Percentiles rank a stretch among this genome's conserved stretches.
phyloP scores from a whole-genome alignment of 2,888 invertebrate species.

The Prostheceraeus crozeri region DNA sequence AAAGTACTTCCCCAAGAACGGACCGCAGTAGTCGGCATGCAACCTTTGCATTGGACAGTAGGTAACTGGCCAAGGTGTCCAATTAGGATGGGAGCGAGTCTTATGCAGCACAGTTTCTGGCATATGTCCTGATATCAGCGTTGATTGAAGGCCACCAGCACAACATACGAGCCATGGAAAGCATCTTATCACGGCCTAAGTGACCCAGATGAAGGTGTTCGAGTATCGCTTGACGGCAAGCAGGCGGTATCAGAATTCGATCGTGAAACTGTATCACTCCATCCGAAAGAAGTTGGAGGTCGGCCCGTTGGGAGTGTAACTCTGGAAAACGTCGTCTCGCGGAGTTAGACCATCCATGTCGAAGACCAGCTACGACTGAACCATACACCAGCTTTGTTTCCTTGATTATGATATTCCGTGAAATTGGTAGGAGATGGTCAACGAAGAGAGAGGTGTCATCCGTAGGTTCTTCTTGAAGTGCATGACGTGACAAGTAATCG shows the following conservation, averaged over 20 bases:
- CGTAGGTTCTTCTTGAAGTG: background rate
- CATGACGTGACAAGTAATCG: conserved; percentile 25
- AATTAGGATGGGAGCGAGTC: conserved; percentile 7
- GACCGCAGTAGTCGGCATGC: conserved; percentile 3
- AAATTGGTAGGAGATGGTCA: conserved; percentile 9
- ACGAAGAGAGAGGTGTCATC: conserved; percentile 13
- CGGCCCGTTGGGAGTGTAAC: no score
- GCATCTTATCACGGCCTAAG: background rate
- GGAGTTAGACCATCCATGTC: conserved; percentile 23
- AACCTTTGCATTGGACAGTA: conserved; percentile 11
- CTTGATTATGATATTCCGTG: background rate
- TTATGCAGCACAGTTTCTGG: conserved; percentile 3
- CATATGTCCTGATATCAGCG: conserved; percentile 4
- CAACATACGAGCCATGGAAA: conserved; percentile 7
- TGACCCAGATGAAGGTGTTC: conserved; percentile 13
- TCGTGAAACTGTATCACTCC: no score
- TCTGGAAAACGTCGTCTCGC: conserved; percentile 23
- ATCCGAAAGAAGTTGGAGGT: no score
- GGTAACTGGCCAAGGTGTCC: conserved; percentile 15
- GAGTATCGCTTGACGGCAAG: no score
- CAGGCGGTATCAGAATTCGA: no score
- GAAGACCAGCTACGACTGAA: conserved; percentile 9
- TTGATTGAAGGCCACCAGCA: conserved; percentile 9
- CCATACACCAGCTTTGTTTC: conserved; percentile 19
- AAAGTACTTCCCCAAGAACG: conserved; percentile 1